Evolutionary conservation across 2,888 invertebrate species (phyloP), one percentile per base, ranked within the genome.

Genomic region (Panzeria rudis): DNA sequence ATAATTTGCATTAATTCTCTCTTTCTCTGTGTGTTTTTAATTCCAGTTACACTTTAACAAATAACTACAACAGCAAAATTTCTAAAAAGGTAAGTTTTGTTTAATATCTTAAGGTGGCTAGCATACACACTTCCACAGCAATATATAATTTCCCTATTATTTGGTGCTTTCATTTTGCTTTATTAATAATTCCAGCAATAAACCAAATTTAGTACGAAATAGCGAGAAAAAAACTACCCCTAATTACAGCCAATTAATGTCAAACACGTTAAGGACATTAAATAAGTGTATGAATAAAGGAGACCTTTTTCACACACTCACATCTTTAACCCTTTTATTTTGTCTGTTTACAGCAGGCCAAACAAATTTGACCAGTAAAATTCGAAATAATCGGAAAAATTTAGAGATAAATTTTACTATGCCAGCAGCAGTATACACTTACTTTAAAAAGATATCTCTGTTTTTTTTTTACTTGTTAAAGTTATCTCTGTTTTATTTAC

Each of bases 241-340:
- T 90, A 90, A 90, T 89, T 89, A 90, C 88, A 88, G 89, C 89
- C 91, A 91, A 90, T 90, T 90, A 90, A 90, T 91, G 89, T 90
- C 88, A 88, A 89, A 89, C 89, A 90, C 88, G 88, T 89, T 90
- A 89, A 89, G 83, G 77, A 87, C 86, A 87, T 61, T 59, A 56
- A 32, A 44, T 59, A n/a, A 35, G 13, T 32, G 17, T 29, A 29
- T 13, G 44, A 64, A 44, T 17, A 17, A 59, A 8, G n/a, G 0
- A 29, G 3, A 35, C 9, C 35, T 35, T 59, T 9, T 52, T 6
- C 2, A 25, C 2, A 25, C 15, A 29, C 20, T 17, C 80, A 71
- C 56, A 77, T 44, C 69, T 62, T 56, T 73, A 56, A 69, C 32
- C 56, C 72, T 47, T 54, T 64, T 20, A 8, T 44, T 20, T 15